A percentile compares a stretch with the other conserved stretches of the same genome.
Evolutionary conservation across 2,797 vertebrate genomes (phyloP).

Genomic region (Basileuterus tristriatus): DNA sequence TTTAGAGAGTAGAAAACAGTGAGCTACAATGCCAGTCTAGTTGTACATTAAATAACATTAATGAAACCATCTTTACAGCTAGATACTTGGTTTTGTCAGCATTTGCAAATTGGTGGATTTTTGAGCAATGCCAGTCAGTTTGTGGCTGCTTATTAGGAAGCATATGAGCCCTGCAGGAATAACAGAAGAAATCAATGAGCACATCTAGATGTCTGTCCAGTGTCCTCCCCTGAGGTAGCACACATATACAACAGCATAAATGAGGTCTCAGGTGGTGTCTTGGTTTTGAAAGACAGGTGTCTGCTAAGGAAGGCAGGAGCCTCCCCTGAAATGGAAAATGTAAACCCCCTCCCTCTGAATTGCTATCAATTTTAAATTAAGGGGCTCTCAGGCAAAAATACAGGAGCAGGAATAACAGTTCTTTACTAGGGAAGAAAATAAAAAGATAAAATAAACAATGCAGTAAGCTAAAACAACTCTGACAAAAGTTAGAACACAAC

Average conservation of each 20-base stretch:
- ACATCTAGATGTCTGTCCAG: background rate
- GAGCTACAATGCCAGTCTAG: background rate
- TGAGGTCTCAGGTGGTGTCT: background rate
- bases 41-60: background rate
- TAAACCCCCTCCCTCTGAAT: no score
- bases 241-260: fast-evolving
- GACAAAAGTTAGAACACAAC: no score
- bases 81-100: background rate
- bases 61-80: fast-evolving
- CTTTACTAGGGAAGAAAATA: no score
- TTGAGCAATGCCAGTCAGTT: background rate
- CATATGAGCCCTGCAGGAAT: background rate
- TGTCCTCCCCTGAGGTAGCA: fast-evolving
- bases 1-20: background rate
- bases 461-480: no score
- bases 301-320: no score
- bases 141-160: background rate
- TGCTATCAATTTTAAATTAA: no score
- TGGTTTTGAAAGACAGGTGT: no score
- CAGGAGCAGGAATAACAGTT: no score
- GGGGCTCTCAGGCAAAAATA: no score
- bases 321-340: no score
- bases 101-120: background rate
- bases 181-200: fast-evolving
- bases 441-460: no score